Evolutionary conservation across 2,888 invertebrate genomes (phyloP), one percentile per base, ranked within the genome.

Genomic region (Pelosia muscerda): DNA sequence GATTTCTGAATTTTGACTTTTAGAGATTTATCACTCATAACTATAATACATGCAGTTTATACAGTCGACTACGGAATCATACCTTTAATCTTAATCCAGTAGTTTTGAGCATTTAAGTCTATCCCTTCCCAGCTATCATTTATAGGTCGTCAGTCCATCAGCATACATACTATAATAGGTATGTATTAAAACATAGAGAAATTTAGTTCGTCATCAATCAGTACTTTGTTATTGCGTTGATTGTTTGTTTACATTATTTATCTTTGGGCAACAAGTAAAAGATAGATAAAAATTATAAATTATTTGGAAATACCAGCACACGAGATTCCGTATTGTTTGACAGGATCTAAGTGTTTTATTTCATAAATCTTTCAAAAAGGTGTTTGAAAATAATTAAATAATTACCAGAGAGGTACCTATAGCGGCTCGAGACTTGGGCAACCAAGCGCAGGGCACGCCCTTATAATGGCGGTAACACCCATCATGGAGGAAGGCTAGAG

Each of bases 281-380:
- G 55, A 25, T 23, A 55, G 25, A 23, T 55, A 55, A 25, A 55
- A 49, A 49, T n/a, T 49, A n/a, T 19, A 6, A 55, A 55, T 25
- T 55, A 55, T 55, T 23, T 13, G 55, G 55, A 26, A 55, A 55
- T 15, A 55, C 55, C 49, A 49, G 55, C 15, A 15, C 55, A 15
- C 55, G 55, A 25, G 15, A 25, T 55, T 55, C 25, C 55, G 15
- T 25, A 25, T 55, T 55, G 23, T 54, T 54, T 15, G 25, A 0
- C 23, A 13, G 55, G 15, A 55, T 19, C 26, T 55, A 55, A 55
- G 55, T 55, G 55, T 55, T 55, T 55, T 55, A 55, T 25, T 23
- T 15, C 23, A 55, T 26, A 25, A 25, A 55, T 55, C 55, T 55
- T 25, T 55, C 55, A 55, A 23, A 19, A 13, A 55, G 55, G 15